A percentile compares a stretch with the other conserved stretches of the same genome.
Evolutionary conservation across 2,113 vertebrate genomes (phyloP).

Genomic region (Boulengeromyrus knoepffleri): DNA sequence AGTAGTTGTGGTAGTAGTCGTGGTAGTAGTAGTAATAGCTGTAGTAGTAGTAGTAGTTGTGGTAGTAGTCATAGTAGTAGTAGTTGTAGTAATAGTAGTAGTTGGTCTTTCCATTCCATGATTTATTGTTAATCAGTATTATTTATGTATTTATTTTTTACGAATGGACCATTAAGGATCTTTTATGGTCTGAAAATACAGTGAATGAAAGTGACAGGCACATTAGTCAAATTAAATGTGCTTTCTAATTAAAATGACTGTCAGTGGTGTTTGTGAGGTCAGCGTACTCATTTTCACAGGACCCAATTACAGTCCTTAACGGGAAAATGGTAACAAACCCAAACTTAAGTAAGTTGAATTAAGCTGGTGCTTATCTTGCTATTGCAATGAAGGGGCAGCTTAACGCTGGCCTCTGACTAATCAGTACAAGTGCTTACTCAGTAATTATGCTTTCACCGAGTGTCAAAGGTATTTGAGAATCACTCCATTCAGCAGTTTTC

Average conservation of each 20-base stretch:
- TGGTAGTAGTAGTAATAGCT: no score
- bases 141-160: neutral
- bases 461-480: constrained; percentile 8
- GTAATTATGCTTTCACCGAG: constrained; percentile 3
- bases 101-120: neutral
- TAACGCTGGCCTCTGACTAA: neutral
- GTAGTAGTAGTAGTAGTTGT: neutral
- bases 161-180: neutral
- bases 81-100: neutral
- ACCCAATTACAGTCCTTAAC: neutral
- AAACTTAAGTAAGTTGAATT: neutral
- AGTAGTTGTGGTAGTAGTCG: no score
- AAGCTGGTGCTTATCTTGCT: constrained; percentile 6
- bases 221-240: constrained; percentile 6
- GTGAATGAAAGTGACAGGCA: neutral
- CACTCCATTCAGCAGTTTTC: neutral
- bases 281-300: neutral
- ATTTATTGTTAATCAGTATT: neutral
- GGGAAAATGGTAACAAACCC: neutral
- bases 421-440: constrained; percentile 11
- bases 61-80: neutral
- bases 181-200: neutral
- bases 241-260: constrained; percentile 5
- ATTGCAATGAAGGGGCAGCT: neutral
- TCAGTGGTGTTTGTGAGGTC: neutral